Conservation (phyloP, 2,113 vertebrate genomes). For the Neodon shergylaensis region DNA sequence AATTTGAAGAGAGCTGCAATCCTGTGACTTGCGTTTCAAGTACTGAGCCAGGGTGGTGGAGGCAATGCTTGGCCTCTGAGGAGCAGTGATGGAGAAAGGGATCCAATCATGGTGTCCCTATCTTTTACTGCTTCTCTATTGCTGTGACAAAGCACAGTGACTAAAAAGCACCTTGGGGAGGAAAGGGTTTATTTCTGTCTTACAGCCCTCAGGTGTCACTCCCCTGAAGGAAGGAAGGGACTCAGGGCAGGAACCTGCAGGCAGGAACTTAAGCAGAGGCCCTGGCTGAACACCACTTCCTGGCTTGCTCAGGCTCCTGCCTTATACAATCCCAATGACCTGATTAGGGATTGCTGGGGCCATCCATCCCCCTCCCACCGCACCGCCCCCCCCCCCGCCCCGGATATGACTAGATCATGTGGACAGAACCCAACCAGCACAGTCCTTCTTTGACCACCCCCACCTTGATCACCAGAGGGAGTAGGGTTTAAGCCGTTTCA, state of each 20-base stretch:
- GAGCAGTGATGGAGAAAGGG: not conserved
- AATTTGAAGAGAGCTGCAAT: not conserved
- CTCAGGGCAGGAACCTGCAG: not conserved
- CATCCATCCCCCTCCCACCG: too few species aligned
- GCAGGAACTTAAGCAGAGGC: not conserved
- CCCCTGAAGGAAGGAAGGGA: not conserved
- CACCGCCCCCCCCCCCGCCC: too few species aligned
- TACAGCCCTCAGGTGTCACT: not conserved
- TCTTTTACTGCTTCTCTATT: not conserved
- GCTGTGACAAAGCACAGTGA: not conserved
- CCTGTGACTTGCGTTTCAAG: not conserved
- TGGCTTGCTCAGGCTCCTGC: not conserved
- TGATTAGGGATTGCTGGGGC: not conserved
- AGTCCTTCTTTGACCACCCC: not conserved
- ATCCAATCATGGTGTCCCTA: not conserved
- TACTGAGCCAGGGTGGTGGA: not conserved
- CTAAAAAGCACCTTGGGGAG: not conserved
- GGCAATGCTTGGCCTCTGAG: not conserved
- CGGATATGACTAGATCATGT: too few species aligned
- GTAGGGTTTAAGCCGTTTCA: not conserved
- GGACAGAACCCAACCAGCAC: not conserved
- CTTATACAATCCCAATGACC: not conserved
- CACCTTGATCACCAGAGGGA: conserved; percentile 35
- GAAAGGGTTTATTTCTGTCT: not conserved
- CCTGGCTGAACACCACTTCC: not conserved